Evolutionary conservation across 2,113 vertebrate genomes (phyloP), one percentile per base, ranked within the genome.

Genomic region (Calyptomena viridis): DNA sequence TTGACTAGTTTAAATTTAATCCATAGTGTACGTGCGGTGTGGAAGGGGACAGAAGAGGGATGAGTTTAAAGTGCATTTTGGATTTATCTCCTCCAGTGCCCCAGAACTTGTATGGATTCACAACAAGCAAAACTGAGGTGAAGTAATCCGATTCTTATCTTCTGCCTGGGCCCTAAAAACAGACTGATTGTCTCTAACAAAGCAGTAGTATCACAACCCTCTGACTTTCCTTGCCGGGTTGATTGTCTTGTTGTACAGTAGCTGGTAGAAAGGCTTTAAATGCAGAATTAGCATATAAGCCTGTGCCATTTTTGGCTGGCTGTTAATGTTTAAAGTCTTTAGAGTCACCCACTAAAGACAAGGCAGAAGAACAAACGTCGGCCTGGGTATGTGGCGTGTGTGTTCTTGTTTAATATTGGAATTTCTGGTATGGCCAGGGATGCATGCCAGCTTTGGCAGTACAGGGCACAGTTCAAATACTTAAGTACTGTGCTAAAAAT

Each of bases 401-500:
- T 90, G 84, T 91, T 96, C 95, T 95, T 97, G 94, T 96, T 96
- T 89, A 94, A 95, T 97, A 92, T 85, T 3, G 60, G 94, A 91
- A 93, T 89, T 96, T 86, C 83, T 81, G 92, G 93, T 94, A 95
- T 89, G 91, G 59, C 33, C 68, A 58, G 75, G 68, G 79, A 94
- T 23, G 16, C 77, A 47, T 93, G 92, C 89, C 76, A 83, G 58
- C 69, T 85, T 95, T 95, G 89, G 94, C 78, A 94, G 80, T 58
- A 31, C 88, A 96, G 95, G 91, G 95, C 93, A 95, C 94, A 94
- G 94, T 96, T 97, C 94, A 95, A 93, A 97, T 96, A 94, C 94
- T 96, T 94, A 97, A 97, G 83, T 90, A 89, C 94, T 94, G 71
- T 86, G 59, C 97, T 98, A 98, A 97, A 97, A 98, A 98, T 98